Percentiles rank a stretch among this genome's conserved stretches.
Evolutionary conservation across 2,113 vertebrate species (phyloP).

Genomic region (Lanius collurio): DNA sequence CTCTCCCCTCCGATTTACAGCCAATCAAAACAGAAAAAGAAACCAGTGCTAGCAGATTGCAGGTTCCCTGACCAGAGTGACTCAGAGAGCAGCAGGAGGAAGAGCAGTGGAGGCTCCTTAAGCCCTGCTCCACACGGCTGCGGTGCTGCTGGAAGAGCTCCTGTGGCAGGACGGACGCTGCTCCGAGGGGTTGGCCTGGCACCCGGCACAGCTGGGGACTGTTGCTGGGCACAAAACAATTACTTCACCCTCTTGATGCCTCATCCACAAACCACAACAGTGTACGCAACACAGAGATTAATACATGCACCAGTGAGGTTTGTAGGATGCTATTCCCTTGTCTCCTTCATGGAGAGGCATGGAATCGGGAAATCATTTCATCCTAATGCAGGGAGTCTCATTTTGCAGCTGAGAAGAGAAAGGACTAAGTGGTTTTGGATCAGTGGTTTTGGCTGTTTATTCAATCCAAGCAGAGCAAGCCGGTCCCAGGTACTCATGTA

Average conservation of each 20-base stretch:
- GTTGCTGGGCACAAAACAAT: background rate
- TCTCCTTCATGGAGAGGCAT: background rate
- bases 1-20: background rate
- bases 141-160: background rate
- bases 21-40: background rate
- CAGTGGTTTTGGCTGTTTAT: background rate
- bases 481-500: fast-evolving
- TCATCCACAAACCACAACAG: background rate
- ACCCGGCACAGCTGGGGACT: background rate
- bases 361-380: background rate
- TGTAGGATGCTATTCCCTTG: background rate
- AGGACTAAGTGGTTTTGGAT: background rate
- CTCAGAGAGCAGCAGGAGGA: background rate
- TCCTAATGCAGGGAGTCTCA: background rate
- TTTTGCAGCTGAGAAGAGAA: background rate
- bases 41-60: background rate
- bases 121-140: fast-evolving
- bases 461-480: background rate
- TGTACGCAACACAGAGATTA: background rate
- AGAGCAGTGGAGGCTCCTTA: background rate
- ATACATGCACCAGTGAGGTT: background rate
- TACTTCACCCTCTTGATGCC: background rate
- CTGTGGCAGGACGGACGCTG: fast-evolving
- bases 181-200: background rate
- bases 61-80: background rate